Evolutionary conservation across 2,888 invertebrate genomes (phyloP), one percentile per base, ranked within the genome.

Genomic region (Melangyna quadrimaculata): DNA sequence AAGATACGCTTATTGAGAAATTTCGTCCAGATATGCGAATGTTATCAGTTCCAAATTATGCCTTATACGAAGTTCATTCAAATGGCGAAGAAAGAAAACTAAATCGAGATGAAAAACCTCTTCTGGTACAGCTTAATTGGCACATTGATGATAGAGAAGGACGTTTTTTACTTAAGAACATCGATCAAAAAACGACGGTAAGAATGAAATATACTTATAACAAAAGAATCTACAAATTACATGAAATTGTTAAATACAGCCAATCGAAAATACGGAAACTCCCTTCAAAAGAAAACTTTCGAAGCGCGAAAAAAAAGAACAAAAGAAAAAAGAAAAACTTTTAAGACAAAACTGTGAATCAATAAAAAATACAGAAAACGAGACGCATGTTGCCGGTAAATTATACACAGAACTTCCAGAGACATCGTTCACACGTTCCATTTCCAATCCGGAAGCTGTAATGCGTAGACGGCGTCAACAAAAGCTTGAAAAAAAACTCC

Each of bases 21-120:
- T 99, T 99, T 94, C 96, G 99, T 90, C 99, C 99, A 22, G 99
- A 99, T 93, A 98, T 99, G 98, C 95, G 98, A 88, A 99, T 99
- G 99, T 90, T 95, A 87, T 95, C 95, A 19, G 94, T 95, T 87
- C 95, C 95, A 80, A 95, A 95, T 88, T 95, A 95, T 91, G 95
- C 95, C 43, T 93, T 95, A 86, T 95, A 95, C 93, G 95, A 95
- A 93, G 94, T 95, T 70, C 95, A 95, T 92, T 95, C 95, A 86
- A 95, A 95, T 51, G 93, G 94, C 93, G 98, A 98, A 91, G 99
- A 99, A 93, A 94, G 99, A 83, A 95, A 96, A 89, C 94, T 99
- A 90, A 95, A 96, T 88, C 95, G 96, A 24, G 97, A 97, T 89
- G 99, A 99, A 93, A 97, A 98, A 91, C 99, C 99, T 0, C 93